These are phyloP conservation scores for Syritta pipiens DNA, from an alignment of 2,888 invertebrate species.

Conservation along the genomic window DNA sequence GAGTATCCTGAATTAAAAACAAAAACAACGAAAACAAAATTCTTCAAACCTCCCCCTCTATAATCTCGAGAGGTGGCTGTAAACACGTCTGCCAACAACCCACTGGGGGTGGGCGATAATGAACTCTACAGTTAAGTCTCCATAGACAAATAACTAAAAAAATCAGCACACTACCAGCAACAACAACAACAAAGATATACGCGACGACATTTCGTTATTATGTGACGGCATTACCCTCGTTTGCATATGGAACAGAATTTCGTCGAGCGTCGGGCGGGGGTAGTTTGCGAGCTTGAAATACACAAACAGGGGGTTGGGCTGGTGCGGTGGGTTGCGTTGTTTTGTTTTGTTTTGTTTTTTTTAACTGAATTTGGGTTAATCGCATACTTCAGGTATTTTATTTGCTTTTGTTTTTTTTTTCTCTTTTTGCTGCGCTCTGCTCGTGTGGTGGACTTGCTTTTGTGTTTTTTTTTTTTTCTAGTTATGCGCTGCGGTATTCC, in stretches of 20 bases:
- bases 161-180: slow-evolving; percentile 12
- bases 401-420: slow-evolving; percentile 6
- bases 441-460: slow-evolving; percentile 12
- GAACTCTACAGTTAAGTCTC: slow-evolving; percentile 44
- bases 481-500: slow-evolving; percentile 25
- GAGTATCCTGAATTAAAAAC: too few relatives aligned
- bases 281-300: slow-evolving; percentile 12
- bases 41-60: too few relatives aligned
- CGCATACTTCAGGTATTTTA: slow-evolving; percentile 45
- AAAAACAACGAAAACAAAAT: too few relatives aligned
- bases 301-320: neutral
- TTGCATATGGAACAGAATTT: slow-evolving; percentile 47
- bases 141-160: slow-evolving; percentile 48
- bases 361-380: slow-evolving; percentile 49
- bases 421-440: neutral
- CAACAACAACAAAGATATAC: slow-evolving; percentile 28
- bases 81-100: slow-evolving; percentile 26
- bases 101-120: slow-evolving; percentile 51
- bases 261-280: slow-evolving; percentile 1
- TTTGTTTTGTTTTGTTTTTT: slow-evolving; percentile 27
- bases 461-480: slow-evolving; percentile 41
- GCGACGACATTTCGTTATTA: slow-evolving; percentile 41
- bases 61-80: too few relatives aligned
- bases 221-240: slow-evolving; percentile 35
- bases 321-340: neutral